A percentile compares a stretch with the other conserved stretches of the same genome.
Conservation (phyloP, 2,888 invertebrate species). For the Monoplex corrugatus region DNA sequence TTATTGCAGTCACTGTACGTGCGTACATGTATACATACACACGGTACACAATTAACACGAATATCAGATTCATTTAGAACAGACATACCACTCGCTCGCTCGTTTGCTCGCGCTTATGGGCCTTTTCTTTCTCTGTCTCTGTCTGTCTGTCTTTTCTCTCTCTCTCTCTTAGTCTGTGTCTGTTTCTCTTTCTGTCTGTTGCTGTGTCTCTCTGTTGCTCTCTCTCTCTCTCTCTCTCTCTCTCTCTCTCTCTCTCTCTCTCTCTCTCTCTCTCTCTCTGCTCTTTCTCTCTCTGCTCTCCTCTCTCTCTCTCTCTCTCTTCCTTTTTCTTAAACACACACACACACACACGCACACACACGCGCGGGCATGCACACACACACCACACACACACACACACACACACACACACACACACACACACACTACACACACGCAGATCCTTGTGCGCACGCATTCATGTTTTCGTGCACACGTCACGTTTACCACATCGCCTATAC, state of each 20-base stretch:
- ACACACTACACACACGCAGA: no score
- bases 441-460: no score
- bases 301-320: background rate
- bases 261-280: background rate
- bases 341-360: no score
- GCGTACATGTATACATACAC: no score
- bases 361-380: no score
- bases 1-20: no score
- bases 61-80: no score
- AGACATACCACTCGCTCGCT: background rate
- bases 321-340: background rate
- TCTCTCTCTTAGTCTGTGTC: background rate
- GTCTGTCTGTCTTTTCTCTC: background rate
- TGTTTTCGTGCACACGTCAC: no score
- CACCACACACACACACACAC: no score
- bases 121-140: background rate
- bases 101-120: background rate
- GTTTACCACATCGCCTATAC: no score
- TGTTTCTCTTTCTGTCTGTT: background rate
- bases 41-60: no score
- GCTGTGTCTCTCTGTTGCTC: background rate
- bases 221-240: background rate
- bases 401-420: no score
- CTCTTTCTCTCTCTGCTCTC: background rate
- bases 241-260: background rate